Evolutionary conservation across 2,888 invertebrate genomes (phyloP), one percentile per base, ranked within the genome.

Genomic region (Margaritifera margaritifera): DNA sequence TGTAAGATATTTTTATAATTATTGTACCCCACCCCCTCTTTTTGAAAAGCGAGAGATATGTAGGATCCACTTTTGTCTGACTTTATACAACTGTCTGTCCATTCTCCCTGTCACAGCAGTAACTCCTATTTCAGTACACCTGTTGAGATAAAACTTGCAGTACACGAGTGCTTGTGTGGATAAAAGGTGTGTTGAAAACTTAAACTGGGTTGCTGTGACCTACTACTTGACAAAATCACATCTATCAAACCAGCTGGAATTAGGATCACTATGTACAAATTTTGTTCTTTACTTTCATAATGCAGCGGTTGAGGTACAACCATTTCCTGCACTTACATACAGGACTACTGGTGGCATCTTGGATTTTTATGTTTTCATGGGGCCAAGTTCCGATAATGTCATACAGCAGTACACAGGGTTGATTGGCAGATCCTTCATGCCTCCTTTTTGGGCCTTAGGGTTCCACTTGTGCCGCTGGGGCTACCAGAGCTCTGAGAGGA

Each of bases 291-390:
- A 15, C 42, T 42, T 42, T 42, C 42, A 42, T 42, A 42, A 42
- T 42, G 42, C 42, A 64, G 64, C 8, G 6, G 57, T 64, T 20
- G 64, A 64, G 56, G 68, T 83, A 56, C 79, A 78, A 86, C 95
- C 95, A 19, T 91, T 93, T 0, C 95, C 95, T 1, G 95, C 93
- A 0, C 92, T 96, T 58, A 96, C 96, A 0, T 96, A 94, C 89
- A 92, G 96, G 71, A 91, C 94, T 0, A 93, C 94, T 56, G 96
- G 96, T 20, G 96, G 96, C 0, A 91, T 95, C 15, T 90, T 96
- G 6, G 93, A 95, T 87, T 92, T 96, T 63, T 94, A 93, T 86
- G 91, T 95, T 70, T 93, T 95, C 84, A 79, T 94, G 82, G 96
- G 95, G 0, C 94, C 95, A 0, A 90, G 92, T 0, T 95, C 96